Conservation (phyloP, 2,113 vertebrate species). For the Lepidiolamprologus cunningtoni region DNA sequence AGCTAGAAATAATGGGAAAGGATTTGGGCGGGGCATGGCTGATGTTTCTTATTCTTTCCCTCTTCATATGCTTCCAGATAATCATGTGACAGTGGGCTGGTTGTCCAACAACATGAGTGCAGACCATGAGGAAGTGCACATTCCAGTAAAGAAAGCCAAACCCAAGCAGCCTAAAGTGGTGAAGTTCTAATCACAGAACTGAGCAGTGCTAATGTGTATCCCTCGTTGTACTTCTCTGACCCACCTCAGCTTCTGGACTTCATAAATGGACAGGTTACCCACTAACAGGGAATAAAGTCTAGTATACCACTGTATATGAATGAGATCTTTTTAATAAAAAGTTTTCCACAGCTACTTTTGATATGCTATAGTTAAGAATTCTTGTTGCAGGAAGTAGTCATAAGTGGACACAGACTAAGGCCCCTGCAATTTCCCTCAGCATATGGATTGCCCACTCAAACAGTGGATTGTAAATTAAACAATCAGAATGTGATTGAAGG, state of each 20-base stretch:
- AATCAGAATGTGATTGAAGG: background rate
- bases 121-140: slow-evolving; percentile 81
- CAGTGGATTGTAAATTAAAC: background rate
- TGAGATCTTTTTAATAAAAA: background rate
- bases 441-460: background rate
- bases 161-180: slow-evolving; percentile 78
- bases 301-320: background rate
- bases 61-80: slow-evolving; percentile 60
- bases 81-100: slow-evolving; percentile 77
- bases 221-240: background rate
- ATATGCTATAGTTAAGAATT: background rate
- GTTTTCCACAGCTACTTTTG: background rate
- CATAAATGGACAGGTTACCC: background rate
- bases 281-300: background rate
- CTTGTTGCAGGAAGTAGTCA: background rate
- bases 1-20: background rate
- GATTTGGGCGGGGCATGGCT: background rate
- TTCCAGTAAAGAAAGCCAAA: slow-evolving; percentile 62
- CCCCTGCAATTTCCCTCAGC: background rate
- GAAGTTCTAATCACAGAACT: slow-evolving; percentile 69
- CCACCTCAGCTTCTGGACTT: background rate
- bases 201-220: background rate
- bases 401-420: background rate
- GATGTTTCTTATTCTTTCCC: background rate
- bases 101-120: slow-evolving; percentile 85